Evolutionary conservation across 1,140 invertebrate genomes (phyloP).

Genomic region (Scaptomyza graminum): DNA sequence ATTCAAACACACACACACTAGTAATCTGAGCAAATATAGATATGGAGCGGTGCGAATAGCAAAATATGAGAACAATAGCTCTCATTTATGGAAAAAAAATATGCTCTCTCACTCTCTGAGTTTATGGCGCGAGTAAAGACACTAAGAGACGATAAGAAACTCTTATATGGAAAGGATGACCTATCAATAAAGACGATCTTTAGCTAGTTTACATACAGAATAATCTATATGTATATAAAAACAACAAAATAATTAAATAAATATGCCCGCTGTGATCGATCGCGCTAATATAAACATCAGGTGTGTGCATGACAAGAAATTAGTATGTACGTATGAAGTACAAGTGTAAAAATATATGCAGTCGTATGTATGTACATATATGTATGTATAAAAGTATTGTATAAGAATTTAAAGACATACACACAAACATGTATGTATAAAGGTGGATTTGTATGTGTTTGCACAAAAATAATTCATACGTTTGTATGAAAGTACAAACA

Average conservation of each 20-base stretch:
- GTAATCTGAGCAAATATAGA: not conserved
- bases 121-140: not conserved
- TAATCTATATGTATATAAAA: not conserved
- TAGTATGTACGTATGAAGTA: conserved; percentile 2
- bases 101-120: not conserved
- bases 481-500: not conserved
- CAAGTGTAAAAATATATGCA: not conserved
- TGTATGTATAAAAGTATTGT: conserved; percentile 16
- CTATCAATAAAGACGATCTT: not conserved
- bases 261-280: not conserved
- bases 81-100: not conserved
- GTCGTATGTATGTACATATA: conserved; percentile 15
- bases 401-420: conserved; percentile 1
- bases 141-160: not conserved
- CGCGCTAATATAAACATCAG: not conserved
- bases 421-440: not conserved
- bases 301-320: conserved; percentile 2
- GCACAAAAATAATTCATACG: conserved; percentile 1
- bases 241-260: not conserved
- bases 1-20: not conserved
- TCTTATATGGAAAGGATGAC: not conserved
- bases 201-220: not conserved
- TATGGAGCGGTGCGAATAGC: not conserved
- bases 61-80: not conserved
- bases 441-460: not conserved